Evolutionary conservation across 2,888 invertebrate species (phyloP), one percentile per base, ranked within the genome.

Genomic region (Rotaria magnacalcarata): DNA sequence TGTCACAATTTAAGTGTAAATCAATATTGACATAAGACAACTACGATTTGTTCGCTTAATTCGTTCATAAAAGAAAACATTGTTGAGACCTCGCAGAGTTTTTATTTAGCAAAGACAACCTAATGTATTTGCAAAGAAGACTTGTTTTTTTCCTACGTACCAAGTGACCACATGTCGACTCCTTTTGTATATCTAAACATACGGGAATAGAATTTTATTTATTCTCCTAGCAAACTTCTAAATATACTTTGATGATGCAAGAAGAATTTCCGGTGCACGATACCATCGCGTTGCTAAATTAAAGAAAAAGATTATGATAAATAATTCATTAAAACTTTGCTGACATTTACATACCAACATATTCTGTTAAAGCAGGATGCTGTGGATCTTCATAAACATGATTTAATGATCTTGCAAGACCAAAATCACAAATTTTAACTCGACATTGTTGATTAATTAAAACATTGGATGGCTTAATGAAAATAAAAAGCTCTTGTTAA

Each of bases 131-230:
- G 50, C 14, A 50, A 50, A 50, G 6, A 27, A 67, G 34, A 34
- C 34, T 8, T 10, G 2, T 14, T 34, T 34, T 34, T 34, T 67
- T 34, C 19, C 14, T 5, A 34, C 67, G 34, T 34, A 67, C 67
- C 98, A 87, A 97, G 92, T 87, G 96, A 96, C 98, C 98, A 98
- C 96, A 98, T 96, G 90, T 98, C 98, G 88, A 99, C 96, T 54
- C 97, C 97, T 91, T 96, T 96, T 0, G 97, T 97, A 91, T 98
- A 95, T 95, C 80, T 43, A 80, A 47, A 80, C 41, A n/a, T 47
- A 80, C 4, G 10, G 1, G 27, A 67, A 27, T 34, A 67, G 27
- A 27, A n/a, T 27, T n/a, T 24, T 6, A 21, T 67, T 0, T 27
- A 67, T 8, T 67, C 11, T 21, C 3, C 27, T 2, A 34, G 27